These are phyloP conservation scores for Suricata suricatta DNA, from an alignment of 2,113 vertebrate species.

Conservation along the genomic window DNA sequence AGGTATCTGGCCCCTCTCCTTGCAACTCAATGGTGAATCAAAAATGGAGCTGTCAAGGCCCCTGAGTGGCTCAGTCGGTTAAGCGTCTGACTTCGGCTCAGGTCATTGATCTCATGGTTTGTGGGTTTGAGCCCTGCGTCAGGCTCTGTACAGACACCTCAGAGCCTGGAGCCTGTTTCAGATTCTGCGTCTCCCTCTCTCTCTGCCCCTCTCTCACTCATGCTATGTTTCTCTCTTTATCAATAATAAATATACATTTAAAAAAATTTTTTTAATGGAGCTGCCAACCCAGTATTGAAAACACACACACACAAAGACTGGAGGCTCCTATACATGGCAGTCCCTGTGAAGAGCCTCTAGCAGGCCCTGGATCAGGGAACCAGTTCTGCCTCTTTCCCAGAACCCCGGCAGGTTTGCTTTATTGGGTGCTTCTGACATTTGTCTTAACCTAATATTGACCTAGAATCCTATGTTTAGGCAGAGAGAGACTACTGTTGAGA, in stretches of 20 bases:
- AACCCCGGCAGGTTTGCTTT: not conserved
- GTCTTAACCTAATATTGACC: not conserved
- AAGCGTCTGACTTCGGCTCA: too few species aligned
- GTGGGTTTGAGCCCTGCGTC: too few species aligned
- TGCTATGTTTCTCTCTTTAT: too few species aligned
- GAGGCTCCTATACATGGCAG: not conserved
- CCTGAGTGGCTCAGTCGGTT: too few species aligned
- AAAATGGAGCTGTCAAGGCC: not conserved
- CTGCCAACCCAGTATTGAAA: not conserved
- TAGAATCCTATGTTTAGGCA: not conserved
- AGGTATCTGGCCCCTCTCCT: not conserved
- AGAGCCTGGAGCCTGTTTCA: too few species aligned
- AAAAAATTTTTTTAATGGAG: not conserved
- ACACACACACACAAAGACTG: too few species aligned
- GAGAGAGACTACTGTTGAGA: not conserved
- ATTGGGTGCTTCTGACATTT: not conserved
- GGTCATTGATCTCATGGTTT: too few species aligned
- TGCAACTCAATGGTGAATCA: not conserved
- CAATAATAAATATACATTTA: too few species aligned
- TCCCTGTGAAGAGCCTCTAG: not conserved
- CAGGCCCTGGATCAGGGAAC: not conserved
- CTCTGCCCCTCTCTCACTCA: too few species aligned
- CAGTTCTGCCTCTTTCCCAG: not conserved
- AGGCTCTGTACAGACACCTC: too few species aligned
- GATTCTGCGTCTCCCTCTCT: too few species aligned